Evolutionary conservation across 2,888 invertebrate genomes (phyloP).

Genomic region (Meteorus cinctellus): DNA sequence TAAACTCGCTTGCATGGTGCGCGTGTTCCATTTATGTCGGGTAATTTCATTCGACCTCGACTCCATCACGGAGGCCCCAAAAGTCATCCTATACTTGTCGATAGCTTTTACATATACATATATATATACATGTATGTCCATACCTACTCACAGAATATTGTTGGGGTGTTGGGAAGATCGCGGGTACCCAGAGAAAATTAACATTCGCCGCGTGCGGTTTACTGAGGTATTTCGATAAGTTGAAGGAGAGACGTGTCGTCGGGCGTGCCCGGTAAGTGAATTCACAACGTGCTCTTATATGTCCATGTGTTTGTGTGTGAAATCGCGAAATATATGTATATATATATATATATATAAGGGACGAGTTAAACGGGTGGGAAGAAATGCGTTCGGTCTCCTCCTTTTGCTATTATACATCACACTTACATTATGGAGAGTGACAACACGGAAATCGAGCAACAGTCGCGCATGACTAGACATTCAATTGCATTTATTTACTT

Average conservation of each 20-base stretch:
- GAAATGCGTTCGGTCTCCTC: constrained; percentile 12
- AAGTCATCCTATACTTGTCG: constrained; percentile 1
- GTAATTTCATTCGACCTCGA: constrained; percentile 21
- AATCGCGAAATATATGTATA: constrained; percentile 26
- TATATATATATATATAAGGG: constrained; percentile 2
- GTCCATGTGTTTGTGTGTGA: neutral
- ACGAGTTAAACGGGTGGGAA: constrained; percentile 40
- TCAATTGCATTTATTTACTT: constrained; percentile 20
- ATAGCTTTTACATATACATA: neutral
- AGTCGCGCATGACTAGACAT: constrained; percentile 29
- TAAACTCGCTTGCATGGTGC: constrained; percentile 6
- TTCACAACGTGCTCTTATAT: constrained; percentile 44
- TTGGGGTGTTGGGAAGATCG: constrained; percentile 23
- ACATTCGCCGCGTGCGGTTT: constrained; percentile 54
- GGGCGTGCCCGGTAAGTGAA: constrained; percentile 64
- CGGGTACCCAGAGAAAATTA: constrained; percentile 48
- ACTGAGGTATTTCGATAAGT: constrained; percentile 61
- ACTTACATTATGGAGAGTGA: constrained; percentile 24
- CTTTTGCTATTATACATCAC: constrained; percentile 2
- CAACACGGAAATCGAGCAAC: constrained; percentile 41
- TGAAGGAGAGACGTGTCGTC: constrained; percentile 61
- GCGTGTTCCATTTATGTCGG: constrained; percentile 22
- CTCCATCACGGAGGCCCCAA: constrained; percentile 1
- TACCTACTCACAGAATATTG: neutral
- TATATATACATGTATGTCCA: neutral